Evolutionary conservation across 2,113 vertebrate genomes (phyloP).

Genomic region (Lanius ludovicianus): DNA sequence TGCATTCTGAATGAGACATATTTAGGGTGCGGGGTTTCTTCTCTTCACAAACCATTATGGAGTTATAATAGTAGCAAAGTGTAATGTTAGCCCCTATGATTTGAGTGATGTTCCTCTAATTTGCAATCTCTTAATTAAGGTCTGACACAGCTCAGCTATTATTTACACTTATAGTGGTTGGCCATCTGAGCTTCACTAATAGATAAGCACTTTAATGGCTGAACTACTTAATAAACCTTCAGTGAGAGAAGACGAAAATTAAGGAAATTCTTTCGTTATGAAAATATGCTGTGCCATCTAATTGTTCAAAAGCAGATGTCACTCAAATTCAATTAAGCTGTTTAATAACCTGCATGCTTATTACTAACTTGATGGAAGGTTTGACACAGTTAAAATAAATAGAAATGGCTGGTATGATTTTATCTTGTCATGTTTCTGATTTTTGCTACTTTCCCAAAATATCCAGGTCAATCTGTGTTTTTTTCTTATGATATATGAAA

Average conservation of each 20-base stretch:
- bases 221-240: slow-evolving; percentile 49
- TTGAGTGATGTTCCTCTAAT: not conserved
- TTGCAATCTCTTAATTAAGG: slow-evolving; percentile 50
- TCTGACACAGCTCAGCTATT: slow-evolving; percentile 40
- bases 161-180: not conserved
- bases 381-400: slow-evolving; percentile 5
- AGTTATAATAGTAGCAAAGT: not conserved
- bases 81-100: not conserved
- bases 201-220: slow-evolving; percentile 38
- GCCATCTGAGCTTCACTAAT: slow-evolving; percentile 45
- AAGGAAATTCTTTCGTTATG: slow-evolving; percentile 37
- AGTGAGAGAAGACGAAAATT: slow-evolving; percentile 23
- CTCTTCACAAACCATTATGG: not conserved
- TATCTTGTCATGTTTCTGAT: not conserved
- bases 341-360: slow-evolving; percentile 21
- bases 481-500: not conserved
- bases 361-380: slow-evolving; percentile 19
- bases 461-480: not conserved
- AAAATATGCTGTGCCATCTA: slow-evolving; percentile 31
- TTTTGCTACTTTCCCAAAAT: not conserved
- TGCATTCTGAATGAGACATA: not conserved
- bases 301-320: slow-evolving; percentile 51
- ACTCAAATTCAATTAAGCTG: slow-evolving; percentile 51
- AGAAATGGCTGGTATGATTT: not conserved
- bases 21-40: not conserved